Evolutionary conservation across 2,797 vertebrate genomes (phyloP), one percentile per base, ranked within the genome.

Genomic region (Manis javanica): DNA sequence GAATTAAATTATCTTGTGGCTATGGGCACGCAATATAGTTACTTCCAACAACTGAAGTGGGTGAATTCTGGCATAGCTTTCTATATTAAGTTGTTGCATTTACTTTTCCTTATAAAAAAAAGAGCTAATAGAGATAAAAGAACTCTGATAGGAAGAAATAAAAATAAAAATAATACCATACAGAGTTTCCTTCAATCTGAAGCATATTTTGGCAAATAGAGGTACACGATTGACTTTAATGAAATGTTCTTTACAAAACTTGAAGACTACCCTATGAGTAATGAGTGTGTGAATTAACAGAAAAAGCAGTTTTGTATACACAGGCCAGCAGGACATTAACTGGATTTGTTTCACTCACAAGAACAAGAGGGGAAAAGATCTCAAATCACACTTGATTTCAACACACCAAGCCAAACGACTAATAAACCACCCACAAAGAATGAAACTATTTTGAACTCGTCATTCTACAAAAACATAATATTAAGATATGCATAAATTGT

Each of bases 371-470:
- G 29, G 39, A 81, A 92, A 94, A 86, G 24, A 81, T 83, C 75
- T 95, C 82, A 89, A 63, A 96, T 94, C 94, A 93, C 85, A 92
- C 75, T 79, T 69, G n/a, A 85, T 98, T 98, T 98, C 98, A 96
- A 98, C 98, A 98, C 2, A 0, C 74, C 96, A 64, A 93, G 95
- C 91, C 71, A 89, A 95, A 97, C n/a, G 24, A 91, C 93, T 96
- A 90, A 96, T 97, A 90, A 98, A 93, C 83, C 91, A 9, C 96
- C 97, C 95, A 86, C 97, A 87, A 51, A 85, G 95, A 96, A 94
- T 92, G 96, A 97, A 97, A 96, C 95, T 97, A 68, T 94, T 96
- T 97, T 95, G 91, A 91, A 96, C 96, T 96, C 92, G 91, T 98
- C 98, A 98, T 91, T 97, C 84, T 94, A 72, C 88, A 96, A 87